These are phyloP conservation scores for Sinopyrophorus schimmeli DNA, from an alignment of 2,888 invertebrate genomes.

Conservation along the genomic window DNA sequence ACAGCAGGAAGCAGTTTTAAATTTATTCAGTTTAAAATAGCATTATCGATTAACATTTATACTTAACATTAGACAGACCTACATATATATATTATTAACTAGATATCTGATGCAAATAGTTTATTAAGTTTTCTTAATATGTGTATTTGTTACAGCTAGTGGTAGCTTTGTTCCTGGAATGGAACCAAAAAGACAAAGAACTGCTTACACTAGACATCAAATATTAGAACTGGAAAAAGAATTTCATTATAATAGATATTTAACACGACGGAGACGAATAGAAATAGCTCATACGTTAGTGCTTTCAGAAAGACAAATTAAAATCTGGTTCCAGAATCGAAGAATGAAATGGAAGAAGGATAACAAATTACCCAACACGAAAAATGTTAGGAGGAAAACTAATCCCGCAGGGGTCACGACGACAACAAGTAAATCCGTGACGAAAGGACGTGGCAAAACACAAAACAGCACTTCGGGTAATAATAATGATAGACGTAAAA, in stretches of 20 bases:
- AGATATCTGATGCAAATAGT: background rate
- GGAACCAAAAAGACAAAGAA: conserved; percentile 95
- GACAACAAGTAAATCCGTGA: conserved; percentile 32
- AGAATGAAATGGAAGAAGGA: conserved; percentile 87
- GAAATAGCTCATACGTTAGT: conserved; percentile 97
- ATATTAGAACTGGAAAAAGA: conserved; percentile 97
- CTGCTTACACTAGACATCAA: conserved; percentile 97
- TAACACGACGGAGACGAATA: conserved; percentile 91
- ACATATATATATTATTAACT: background rate
- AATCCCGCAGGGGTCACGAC: conserved; percentile 73
- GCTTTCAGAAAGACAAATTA: conserved; percentile 88
- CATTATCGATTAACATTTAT: too few species aligned
- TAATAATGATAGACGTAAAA: conserved; percentile 71
- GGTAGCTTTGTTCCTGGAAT: conserved; percentile 88
- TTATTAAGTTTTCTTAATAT: too few species aligned
- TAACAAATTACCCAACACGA: conserved; percentile 87
- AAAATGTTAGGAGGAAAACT: conserved; percentile 74
- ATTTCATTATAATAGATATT: conserved; percentile 96
- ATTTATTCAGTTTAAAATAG: too few species aligned
- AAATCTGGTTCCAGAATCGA: conserved; percentile 86
- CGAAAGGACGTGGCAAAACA: conserved; percentile 54
- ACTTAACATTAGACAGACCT: too few species aligned
- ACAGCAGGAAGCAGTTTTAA: too few species aligned
- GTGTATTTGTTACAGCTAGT: conserved; percentile 78
- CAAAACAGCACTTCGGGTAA: conserved; percentile 53